Conservation (phyloP, 2,113 vertebrate species). For the Oncorhynchus keta region DNA sequence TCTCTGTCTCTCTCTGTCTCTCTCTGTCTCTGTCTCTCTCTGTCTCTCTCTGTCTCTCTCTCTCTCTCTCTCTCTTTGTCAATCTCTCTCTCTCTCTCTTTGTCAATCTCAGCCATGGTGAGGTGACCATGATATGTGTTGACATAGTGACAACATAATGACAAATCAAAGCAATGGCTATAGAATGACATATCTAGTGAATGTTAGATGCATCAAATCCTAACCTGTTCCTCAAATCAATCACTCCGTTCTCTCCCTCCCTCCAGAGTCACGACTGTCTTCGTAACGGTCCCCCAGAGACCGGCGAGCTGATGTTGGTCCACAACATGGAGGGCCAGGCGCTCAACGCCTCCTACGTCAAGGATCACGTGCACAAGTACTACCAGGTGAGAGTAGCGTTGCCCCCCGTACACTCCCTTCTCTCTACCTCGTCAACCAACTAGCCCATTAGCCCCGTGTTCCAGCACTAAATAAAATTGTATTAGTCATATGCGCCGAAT, state of each 20-base stretch:
- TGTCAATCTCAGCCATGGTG: not conserved
- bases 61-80: not conserved
- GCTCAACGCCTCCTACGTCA: conserved; percentile 87
- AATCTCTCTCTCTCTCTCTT: not conserved
- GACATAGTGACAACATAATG: too few relatives aligned
- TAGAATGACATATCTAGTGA: too few relatives aligned
- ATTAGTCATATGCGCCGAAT: too few relatives aligned
- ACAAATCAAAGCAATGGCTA: too few relatives aligned
- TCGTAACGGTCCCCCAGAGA: conserved; percentile 77
- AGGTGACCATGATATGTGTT: too few relatives aligned
- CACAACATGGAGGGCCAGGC: conserved; percentile 77
- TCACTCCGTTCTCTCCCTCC: not conserved
- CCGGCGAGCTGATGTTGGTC: conserved; percentile 84
- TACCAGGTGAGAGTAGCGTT: conserved; percentile 82
- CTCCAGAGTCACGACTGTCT: conserved; percentile 90
- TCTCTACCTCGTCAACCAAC: not conserved
- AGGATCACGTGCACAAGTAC: conserved; percentile 77
- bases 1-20: too few relatives aligned
- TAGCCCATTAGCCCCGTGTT: not conserved
- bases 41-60: too few relatives aligned
- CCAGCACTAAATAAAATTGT: too few relatives aligned
- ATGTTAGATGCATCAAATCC: too few relatives aligned
- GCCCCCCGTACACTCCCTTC: not conserved
- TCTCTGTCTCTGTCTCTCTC: too few relatives aligned
- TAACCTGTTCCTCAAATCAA: too few relatives aligned